These are phyloP conservation scores for Acanthosepion lycidas DNA, from an alignment of 2,888 invertebrate genomes.

Conservation along the genomic window DNA sequence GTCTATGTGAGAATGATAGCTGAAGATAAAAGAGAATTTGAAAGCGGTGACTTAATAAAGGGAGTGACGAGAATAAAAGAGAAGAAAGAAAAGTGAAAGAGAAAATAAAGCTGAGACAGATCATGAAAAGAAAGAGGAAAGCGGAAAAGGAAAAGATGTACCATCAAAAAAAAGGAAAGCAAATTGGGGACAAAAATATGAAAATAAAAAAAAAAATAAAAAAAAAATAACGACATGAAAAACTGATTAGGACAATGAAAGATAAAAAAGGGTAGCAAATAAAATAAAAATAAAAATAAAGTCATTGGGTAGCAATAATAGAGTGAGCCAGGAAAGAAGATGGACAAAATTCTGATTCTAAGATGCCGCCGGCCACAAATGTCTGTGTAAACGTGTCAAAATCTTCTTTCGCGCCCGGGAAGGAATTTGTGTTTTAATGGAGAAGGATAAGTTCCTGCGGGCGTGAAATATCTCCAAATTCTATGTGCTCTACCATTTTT, in stretches of 20 bases:
- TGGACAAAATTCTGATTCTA: not conserved
- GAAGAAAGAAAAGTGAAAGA: too few species aligned
- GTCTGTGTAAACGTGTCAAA: slow-evolving; percentile 33
- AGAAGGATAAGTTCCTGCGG: not conserved
- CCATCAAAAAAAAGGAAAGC: too few species aligned
- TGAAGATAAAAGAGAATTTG: too few species aligned
- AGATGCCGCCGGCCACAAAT: not conserved
- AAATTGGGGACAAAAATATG: too few species aligned
- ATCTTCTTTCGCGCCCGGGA: not conserved
- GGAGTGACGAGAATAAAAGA: too few species aligned
- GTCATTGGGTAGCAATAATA: not conserved
- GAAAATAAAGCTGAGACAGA: too few species aligned
- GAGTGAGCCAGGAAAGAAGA: not conserved
- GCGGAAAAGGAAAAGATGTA: too few species aligned
- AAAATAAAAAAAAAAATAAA: too few species aligned
- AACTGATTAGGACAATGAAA: not conserved
- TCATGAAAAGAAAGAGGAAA: too few species aligned
- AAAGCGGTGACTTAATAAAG: too few species aligned
- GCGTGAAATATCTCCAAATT: slow-evolving; percentile 33
- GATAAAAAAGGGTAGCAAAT: not conserved
- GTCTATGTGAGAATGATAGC: too few species aligned
- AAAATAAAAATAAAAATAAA: not conserved
- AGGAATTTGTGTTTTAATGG: slow-evolving; percentile 8
- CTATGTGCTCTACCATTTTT: not conserved
- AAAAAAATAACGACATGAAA: not conserved